These are phyloP conservation scores for Bujurquina vittata DNA, from an alignment of 2,113 vertebrate species.

Conservation along the genomic window DNA sequence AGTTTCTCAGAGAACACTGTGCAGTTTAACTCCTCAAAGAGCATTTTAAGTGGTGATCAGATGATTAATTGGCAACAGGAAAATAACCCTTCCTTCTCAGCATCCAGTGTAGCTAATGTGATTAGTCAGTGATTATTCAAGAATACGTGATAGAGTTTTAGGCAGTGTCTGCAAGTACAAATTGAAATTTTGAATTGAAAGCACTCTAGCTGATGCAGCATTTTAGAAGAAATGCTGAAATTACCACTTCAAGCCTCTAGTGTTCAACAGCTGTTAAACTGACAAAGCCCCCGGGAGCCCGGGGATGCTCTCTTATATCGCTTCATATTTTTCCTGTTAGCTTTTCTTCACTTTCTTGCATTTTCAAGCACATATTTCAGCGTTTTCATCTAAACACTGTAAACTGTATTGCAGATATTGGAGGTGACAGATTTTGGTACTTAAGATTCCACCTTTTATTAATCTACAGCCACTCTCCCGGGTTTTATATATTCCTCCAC, in stretches of 20 bases:
- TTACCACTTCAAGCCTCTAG: conserved; percentile 3
- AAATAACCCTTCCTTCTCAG: conserved; percentile 38
- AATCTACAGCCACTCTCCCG: background rate
- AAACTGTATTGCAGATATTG: background rate
- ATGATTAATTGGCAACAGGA: conserved; percentile 19
- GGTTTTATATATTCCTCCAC: background rate
- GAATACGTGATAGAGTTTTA: conserved; percentile 26
- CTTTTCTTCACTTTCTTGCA: background rate
- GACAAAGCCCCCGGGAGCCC: background rate
- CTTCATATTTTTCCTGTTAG: conserved; percentile 5
- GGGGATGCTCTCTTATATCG: conserved; percentile 4
- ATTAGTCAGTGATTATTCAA: conserved; percentile 51
- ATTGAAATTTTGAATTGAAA: conserved; percentile 31
- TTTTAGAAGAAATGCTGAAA: conserved; percentile 45
- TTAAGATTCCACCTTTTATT: conserved; percentile 14
- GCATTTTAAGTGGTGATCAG: conserved; percentile 25
- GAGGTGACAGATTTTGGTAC: background rate
- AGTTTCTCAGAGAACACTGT: conserved; percentile 21
- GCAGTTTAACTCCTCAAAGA: background rate
- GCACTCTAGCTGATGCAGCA: conserved; percentile 23
- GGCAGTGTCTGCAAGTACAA: background rate
- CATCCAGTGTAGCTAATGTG: conserved; percentile 32
- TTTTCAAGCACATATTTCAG: background rate
- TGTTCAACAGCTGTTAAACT: conserved; percentile 28
- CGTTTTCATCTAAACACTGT: background rate